phyloP scores from a whole-genome alignment of 2,797 vertebrate genomes.

The Varecia variegata region DNA sequence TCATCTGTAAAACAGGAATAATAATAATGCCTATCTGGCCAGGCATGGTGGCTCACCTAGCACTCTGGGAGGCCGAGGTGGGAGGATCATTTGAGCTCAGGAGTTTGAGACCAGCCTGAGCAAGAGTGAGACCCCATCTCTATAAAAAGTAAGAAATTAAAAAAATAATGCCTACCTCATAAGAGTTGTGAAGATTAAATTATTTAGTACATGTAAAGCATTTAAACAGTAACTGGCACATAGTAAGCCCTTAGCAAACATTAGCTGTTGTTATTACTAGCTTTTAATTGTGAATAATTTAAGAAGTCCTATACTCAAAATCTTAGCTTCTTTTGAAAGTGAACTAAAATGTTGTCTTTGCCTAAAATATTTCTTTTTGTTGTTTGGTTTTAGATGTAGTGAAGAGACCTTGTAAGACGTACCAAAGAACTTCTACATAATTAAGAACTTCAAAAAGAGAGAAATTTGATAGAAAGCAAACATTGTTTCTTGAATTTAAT shows the following conservation, averaged over 20 bases:
- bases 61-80: too few species aligned
- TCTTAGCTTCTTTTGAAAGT: constrained; percentile 44
- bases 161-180: not conserved
- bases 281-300: constrained; percentile 41
- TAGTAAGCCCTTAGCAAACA: not conserved
- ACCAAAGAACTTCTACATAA: constrained; percentile 35
- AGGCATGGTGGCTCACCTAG: too few species aligned
- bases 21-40: not conserved
- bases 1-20: constrained; percentile 34
- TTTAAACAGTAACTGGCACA: constrained; percentile 34
- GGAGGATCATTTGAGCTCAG: too few species aligned
- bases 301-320: not conserved
- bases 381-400: constrained; percentile 33
- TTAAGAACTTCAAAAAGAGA: constrained; percentile 33
- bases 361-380: not conserved
- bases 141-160: too few species aligned
- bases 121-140: too few species aligned
- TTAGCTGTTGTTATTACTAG: not conserved
- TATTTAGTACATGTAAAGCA: not conserved
- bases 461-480: constrained; percentile 30
- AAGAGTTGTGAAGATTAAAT: constrained; percentile 18
- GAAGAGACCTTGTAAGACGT: not conserved
- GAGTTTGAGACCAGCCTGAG: too few species aligned
- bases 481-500: constrained; percentile 51
- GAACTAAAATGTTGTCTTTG: constrained; percentile 26